phyloP scores from a whole-genome alignment of 2,888 invertebrate genomes.

The Drosophila emarginata region DNA sequence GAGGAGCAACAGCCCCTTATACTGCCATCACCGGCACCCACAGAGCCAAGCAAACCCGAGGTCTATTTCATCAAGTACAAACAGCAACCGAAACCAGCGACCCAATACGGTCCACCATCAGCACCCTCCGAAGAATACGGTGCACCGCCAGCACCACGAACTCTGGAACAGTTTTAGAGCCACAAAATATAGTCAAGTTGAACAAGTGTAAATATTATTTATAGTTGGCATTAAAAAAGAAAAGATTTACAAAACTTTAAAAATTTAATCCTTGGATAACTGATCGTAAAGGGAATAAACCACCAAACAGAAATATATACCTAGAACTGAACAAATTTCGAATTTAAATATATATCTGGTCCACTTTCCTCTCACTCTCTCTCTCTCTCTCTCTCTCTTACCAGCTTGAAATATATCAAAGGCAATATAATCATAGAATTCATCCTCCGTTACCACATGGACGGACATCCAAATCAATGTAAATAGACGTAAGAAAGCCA shows the following conservation, averaged over 20 bases:
- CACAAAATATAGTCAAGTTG: slow-evolving; percentile 11
- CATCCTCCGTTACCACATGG: slow-evolving; percentile 28
- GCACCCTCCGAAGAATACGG: slow-evolving; percentile 79
- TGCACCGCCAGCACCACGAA: slow-evolving; percentile 70
- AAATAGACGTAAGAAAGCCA: slow-evolving; percentile 40
- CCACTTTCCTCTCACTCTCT: not conserved
- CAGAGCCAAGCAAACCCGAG: slow-evolving; percentile 94
- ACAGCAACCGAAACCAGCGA: slow-evolving; percentile 78
- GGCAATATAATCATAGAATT: slow-evolving; percentile 49
- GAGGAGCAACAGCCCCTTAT: slow-evolving; percentile 91
- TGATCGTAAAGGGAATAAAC: slow-evolving; percentile 54
- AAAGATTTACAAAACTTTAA: not conserved
- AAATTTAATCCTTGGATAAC: not conserved
- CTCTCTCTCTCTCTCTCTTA: not conserved
- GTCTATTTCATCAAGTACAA: slow-evolving; percentile 94
- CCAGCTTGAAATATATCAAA: slow-evolving; percentile 55
- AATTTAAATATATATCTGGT: not conserved
- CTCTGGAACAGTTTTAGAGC: slow-evolving; percentile 76
- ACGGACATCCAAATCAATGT: slow-evolving; percentile 40
- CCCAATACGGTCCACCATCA: slow-evolving; percentile 80
- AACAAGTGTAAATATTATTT: slow-evolving; percentile 69
- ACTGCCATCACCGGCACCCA: slow-evolving; percentile 91
- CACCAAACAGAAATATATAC: slow-evolving; percentile 59
- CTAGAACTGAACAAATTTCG: slow-evolving; percentile 34
- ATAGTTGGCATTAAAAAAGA: slow-evolving; percentile 53